Base-by-base conservation (phyloP, 2,888 invertebrate genomes). In the Myopa tessellatipennis region DNA sequence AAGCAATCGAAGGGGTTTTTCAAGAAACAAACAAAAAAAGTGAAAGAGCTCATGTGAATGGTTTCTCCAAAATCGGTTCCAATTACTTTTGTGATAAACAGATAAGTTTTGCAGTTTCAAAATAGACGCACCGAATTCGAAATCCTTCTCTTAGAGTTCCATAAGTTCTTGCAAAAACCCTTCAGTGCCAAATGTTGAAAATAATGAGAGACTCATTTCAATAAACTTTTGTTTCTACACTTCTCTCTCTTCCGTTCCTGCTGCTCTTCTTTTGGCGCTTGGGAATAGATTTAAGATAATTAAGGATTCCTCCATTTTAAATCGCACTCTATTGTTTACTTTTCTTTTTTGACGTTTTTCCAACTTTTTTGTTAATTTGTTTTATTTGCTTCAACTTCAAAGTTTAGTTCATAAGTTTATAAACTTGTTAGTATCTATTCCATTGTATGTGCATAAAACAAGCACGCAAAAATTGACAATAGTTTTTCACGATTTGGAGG, bases 401-500 rank as follows among this genome's bases (percentile, higher is more conserved):
- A 61, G 26, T 26, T 71, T 77, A 77, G 77, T 58, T 50, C 14
- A 58, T 77, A 77, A 72, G 77, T 68, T 72, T 40, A 40, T 26
- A 70, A 76, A 71, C 16, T 70, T 45, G 45, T 70, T 71, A 38
- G 14, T 16, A 73, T n/a, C 8, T 52, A 40, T 50, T 74, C 4
- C 36, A 74, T 45, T 36, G 26, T 65, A 74, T 36, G 14, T 40
- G n/a, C 26, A 73, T 10, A 52, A 52, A 67, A 8, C 67, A 8
- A 65, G 60, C 60, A 45, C 73, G 16, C 50, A 68, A 61, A 18
- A 63, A 61, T 74, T 63, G 74, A 50, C 82, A 80, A 82, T 83
- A 81, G 80, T 83, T 83, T 83, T 83, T 83, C 83, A 83, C 80
- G 77, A 79, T 80, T 82, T 82, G 80, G 77, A 67, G 75, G 78